Conservation (phyloP, 2,113 vertebrate genomes). For the Eudyptes chrysolophus region DNA sequence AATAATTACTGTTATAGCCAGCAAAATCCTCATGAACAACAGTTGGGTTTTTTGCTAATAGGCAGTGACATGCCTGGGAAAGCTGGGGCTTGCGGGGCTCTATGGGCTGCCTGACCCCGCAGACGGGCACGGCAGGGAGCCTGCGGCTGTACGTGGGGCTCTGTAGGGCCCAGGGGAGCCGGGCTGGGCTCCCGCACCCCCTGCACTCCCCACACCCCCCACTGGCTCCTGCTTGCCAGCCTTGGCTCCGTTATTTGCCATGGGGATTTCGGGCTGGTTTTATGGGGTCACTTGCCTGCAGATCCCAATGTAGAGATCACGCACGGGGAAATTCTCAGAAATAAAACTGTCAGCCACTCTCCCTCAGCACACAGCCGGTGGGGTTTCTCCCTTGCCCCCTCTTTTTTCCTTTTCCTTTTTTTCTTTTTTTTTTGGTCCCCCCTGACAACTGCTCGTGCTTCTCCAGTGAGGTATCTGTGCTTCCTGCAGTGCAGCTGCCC, state of each 20-base stretch:
- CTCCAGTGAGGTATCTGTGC: not conserved
- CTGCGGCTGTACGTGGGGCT: fast-evolving
- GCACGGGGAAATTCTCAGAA: conserved; percentile 22
- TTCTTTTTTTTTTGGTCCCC: too few species aligned
- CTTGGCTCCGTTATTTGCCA: conserved; percentile 27
- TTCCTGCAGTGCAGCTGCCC: not conserved
- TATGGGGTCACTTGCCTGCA: conserved; percentile 2
- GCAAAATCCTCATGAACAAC: not conserved
- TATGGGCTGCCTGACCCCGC: not conserved
- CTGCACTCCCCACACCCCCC: not conserved
- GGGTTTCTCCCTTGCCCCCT: not conserved
- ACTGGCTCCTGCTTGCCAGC: not conserved
- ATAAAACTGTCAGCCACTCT: conserved; percentile 47
- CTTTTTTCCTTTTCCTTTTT: not conserved
- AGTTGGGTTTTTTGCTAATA: not conserved
- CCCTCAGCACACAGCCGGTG: not conserved
- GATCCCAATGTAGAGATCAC: conserved; percentile 1
- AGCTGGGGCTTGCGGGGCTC: not conserved
- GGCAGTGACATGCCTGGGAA: not conserved
- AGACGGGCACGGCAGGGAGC: fast-evolving
- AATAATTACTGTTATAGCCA: not conserved
- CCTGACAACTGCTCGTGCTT: not conserved
- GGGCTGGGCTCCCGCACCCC: not conserved
- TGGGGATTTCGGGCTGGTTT: conserved; percentile 54
- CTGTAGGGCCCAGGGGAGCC: not conserved